Base-by-base conservation (phyloP, 2,113 vertebrate species). In the Mus pahari region DNA sequence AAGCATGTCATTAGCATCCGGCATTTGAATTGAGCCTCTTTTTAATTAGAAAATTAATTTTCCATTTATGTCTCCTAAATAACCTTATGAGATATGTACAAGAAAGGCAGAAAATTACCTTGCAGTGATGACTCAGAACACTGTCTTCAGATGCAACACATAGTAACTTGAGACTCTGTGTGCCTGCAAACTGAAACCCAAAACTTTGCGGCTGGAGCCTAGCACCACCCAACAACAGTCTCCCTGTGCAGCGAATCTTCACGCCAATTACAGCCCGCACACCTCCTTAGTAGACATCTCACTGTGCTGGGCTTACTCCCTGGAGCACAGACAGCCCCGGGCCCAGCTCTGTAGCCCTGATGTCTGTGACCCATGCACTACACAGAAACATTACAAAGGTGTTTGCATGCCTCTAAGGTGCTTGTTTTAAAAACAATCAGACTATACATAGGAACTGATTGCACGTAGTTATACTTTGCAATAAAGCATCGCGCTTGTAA, bases 351-450 rank as follows among this genome's bases (percentile, higher is more conserved):
- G 5, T 36, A 36, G 66, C 64, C 70, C 78, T 73, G 62, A n/a
- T 39, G 22, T 60, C 53, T 83, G 33, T n/a, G 55, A 64, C 12
- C 48, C 12, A 60, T 24, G 6, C 0, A n/a, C 50, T 50, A 6
- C 31, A 48, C 14, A 78, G 70, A 94, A 92, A 62, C 53, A 48
- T 2, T 3, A 71, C 0, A 36, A 31, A 75, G 42, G 3, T 5
- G 60, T 10, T 42, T 86, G 82, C 42, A 48, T 6, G 48, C 75
- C 68, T n/a, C 16, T 88, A 48, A 73, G 42, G 79, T n/a, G 17
- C 62, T 91, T 36, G 58, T 31, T 55, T 82, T 83, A 55, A 93
- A 93, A 90, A 55, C 31, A 90, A 70, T 48, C 90, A 89, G 78
- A 70, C 92, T 16, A n/a, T 0, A 86, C 14, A 77, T 26, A 84